These are phyloP conservation scores for Tipula helvola DNA, from an alignment of 2,888 invertebrate species.

Conservation along the genomic window DNA sequence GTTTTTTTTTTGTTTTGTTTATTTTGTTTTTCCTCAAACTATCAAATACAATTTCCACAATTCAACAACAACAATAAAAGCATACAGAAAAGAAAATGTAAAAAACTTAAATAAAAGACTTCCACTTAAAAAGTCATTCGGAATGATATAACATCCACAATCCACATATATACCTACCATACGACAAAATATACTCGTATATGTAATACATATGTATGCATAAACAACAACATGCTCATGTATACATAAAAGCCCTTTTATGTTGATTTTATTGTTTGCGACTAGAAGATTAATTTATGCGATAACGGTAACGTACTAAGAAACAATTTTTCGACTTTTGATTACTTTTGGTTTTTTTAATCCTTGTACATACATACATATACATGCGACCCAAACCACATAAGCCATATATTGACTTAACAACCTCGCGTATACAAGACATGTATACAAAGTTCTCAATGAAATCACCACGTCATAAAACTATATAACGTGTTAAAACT, in stretches of 20 bases:
- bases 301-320: neutral
- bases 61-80: neutral
- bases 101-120: neutral
- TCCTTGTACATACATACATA: neutral
- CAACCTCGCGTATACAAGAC: neutral
- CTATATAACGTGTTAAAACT: neutral
- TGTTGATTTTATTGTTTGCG: slow-evolving; percentile 4
- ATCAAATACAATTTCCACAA: neutral
- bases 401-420: neutral
- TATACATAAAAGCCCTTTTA: neutral
- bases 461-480: neutral
- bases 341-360: neutral
- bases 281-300: neutral
- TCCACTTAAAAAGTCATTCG: slow-evolving; percentile 4
- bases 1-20: neutral
- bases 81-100: neutral
- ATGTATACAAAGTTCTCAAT: neutral
- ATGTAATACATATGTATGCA: neutral
- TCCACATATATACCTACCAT: neutral
- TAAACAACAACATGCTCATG: neutral
- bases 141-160: neutral
- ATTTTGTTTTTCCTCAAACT: neutral
- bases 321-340: neutral
- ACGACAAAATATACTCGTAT: neutral
- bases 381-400: neutral